A percentile compares a stretch with the other conserved stretches of the same genome.
These are phyloP conservation scores for Zootermopsis nevadensis DNA, from an alignment of 2,888 invertebrate genomes.

Conservation along the genomic window DNA sequence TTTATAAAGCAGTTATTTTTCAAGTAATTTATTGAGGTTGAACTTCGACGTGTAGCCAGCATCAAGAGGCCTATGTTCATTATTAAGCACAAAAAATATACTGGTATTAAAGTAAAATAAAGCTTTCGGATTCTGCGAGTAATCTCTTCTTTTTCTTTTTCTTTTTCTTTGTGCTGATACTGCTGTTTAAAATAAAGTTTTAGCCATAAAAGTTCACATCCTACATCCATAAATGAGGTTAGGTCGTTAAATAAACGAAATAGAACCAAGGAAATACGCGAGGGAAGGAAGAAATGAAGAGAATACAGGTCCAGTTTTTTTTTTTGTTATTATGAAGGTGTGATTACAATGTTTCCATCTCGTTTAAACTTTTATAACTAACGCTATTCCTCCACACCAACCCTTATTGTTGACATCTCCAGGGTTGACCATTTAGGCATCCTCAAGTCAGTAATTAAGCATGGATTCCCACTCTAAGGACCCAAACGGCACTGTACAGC, in stretches of 20 bases:
- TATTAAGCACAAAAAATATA: conserved; percentile 43
- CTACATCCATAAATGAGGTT: conserved; percentile 47
- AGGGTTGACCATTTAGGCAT: background rate
- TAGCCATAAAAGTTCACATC: conserved; percentile 41
- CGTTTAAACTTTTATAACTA: conserved; percentile 48
- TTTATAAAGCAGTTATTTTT: background rate
- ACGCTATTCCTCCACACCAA: conserved; percentile 30
- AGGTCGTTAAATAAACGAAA: conserved; percentile 49
- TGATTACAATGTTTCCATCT: conserved; percentile 47
- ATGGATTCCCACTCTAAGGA: too few species aligned
- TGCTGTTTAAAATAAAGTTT: conserved; percentile 41
- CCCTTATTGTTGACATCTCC: conserved; percentile 18
- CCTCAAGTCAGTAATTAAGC: too few species aligned
- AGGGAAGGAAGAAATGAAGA: conserved; percentile 2
- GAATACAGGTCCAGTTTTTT: background rate
- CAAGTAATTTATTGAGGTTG: conserved; percentile 23
- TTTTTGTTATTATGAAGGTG: conserved; percentile 41
- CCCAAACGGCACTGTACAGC: too few species aligned
- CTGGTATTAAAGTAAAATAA: conserved; percentile 40
- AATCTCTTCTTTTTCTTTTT: background rate
- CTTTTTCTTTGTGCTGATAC: background rate
- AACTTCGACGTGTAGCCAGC: conserved; percentile 13
- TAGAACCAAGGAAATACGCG: conserved; percentile 30
- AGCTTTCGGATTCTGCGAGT: conserved; percentile 41
- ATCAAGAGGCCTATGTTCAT: conserved; percentile 17